phyloP scores from a whole-genome alignment of 2,113 vertebrate genomes.

The Vulpes vulpes region DNA sequence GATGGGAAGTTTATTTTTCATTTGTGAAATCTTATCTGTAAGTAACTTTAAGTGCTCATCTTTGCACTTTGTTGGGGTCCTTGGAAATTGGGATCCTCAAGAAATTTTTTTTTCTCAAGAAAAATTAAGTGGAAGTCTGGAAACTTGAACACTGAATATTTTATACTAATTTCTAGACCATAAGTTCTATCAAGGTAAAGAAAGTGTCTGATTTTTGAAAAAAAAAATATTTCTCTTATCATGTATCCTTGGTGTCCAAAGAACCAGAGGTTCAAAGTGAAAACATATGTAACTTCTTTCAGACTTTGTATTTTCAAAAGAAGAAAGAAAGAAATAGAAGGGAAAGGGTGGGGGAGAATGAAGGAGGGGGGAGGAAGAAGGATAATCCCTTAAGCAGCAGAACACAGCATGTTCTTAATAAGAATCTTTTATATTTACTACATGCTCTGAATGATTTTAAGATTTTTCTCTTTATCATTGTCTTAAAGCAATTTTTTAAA shows the following conservation, averaged over 20 bases:
- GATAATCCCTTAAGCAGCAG: background rate
- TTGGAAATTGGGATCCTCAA: background rate
- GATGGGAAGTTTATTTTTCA: background rate
- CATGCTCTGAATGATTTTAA: conserved; percentile 18
- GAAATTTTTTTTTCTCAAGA: background rate
- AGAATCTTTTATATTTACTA: background rate
- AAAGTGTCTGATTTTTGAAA: conserved; percentile 8
- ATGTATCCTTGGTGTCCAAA: conserved; percentile 37
- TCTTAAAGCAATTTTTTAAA: background rate
- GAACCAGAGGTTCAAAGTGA: background rate
- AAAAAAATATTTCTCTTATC: background rate
- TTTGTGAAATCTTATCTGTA: background rate
- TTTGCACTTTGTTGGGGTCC: background rate
- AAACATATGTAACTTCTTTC: background rate
- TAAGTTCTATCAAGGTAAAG: background rate
- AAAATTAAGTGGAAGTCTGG: conserved; percentile 1
- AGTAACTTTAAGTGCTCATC: background rate
- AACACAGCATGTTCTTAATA: background rate
- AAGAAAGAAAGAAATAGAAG: background rate
- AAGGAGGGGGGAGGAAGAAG: background rate
- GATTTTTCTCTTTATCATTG: conserved; percentile 21
- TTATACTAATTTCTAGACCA: background rate
- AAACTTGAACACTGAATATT: background rate
- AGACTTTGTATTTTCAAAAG: background rate
- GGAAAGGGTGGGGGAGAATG: background rate